These are phyloP conservation scores for Perca schrenkii DNA, from an alignment of 2,113 vertebrate genomes.

Conservation along the genomic window DNA sequence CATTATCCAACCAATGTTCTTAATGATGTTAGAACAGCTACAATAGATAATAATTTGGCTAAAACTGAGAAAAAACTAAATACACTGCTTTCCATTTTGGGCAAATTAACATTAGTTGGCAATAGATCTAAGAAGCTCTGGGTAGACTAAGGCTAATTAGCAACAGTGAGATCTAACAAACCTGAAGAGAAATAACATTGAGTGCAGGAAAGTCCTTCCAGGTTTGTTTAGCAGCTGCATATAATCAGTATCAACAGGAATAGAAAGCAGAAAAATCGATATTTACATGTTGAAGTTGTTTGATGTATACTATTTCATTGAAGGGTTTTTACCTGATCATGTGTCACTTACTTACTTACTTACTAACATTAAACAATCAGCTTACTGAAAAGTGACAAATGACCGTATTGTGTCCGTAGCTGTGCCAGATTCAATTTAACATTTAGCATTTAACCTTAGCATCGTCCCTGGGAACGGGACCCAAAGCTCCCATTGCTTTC, in stretches of 20 bases:
- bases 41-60: constrained; percentile 22
- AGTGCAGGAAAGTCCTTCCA: neutral
- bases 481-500: constrained; percentile 19
- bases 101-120: constrained; percentile 3
- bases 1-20: neutral
- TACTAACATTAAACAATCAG: constrained; percentile 2
- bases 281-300: neutral
- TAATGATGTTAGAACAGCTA: neutral
- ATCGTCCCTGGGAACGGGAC: constrained; percentile 23
- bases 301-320: neutral
- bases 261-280: neutral
- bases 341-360: neutral
- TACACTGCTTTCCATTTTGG: neutral
- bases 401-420: neutral
- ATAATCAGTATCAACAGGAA: neutral
- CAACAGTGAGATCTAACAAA: constrained; percentile 11
- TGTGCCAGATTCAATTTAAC: neutral
- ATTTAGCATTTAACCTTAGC: neutral
- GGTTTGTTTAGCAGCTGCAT: neutral
- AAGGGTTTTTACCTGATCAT: neutral
- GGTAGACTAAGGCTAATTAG: constrained; percentile 22
- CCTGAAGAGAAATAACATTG: neutral
- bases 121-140: neutral
- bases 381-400: neutral
- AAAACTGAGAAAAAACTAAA: constrained; percentile 9